phyloP scores from a whole-genome alignment of 2,888 invertebrate genomes.

The Rhamphomyia laevipes region DNA sequence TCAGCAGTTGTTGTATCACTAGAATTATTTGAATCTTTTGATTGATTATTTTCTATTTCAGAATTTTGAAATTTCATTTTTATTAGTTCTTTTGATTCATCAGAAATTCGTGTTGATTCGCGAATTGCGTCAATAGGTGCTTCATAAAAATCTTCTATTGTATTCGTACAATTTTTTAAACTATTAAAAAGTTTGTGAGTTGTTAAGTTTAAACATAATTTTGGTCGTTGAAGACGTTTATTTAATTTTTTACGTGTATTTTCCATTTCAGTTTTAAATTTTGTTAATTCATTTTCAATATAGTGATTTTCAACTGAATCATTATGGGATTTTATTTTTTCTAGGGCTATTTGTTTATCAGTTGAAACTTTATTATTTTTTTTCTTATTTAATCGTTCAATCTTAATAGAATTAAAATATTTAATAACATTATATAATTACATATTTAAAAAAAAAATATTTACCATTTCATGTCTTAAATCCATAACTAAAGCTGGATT shows the following conservation, averaged over 20 bases:
- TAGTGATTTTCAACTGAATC: constrained; percentile 30
- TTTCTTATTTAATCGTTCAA: constrained; percentile 13
- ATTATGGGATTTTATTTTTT: constrained; percentile 30
- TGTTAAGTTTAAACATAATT: constrained; percentile 18
- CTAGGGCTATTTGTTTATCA: constrained; percentile 16
- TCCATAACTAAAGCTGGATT: constrained; percentile 36
- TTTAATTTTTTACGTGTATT: constrained; percentile 19
- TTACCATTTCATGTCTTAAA: constrained; percentile 34
- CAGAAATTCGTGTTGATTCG: constrained; percentile 6
- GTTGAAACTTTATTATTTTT: constrained; percentile 23
- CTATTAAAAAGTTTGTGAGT: constrained; percentile 26
- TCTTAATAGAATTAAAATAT: constrained; percentile 1
- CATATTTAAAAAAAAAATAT: not conserved
- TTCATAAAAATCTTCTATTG: constrained; percentile 30
- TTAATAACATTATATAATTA: not conserved
- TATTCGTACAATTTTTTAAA: constrained; percentile 22
- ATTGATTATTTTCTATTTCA: not conserved
- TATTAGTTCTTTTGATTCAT: not conserved
- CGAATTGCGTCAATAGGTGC: constrained; percentile 28
- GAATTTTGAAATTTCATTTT: not conserved
- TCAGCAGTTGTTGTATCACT: not conserved
- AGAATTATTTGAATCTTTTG: not conserved
- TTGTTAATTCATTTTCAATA: constrained; percentile 30
- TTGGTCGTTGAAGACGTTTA: constrained; percentile 10
- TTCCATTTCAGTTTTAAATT: constrained; percentile 31